Base-by-base conservation (phyloP, 2,113 vertebrate species). In the Cyprinus carpio region DNA sequence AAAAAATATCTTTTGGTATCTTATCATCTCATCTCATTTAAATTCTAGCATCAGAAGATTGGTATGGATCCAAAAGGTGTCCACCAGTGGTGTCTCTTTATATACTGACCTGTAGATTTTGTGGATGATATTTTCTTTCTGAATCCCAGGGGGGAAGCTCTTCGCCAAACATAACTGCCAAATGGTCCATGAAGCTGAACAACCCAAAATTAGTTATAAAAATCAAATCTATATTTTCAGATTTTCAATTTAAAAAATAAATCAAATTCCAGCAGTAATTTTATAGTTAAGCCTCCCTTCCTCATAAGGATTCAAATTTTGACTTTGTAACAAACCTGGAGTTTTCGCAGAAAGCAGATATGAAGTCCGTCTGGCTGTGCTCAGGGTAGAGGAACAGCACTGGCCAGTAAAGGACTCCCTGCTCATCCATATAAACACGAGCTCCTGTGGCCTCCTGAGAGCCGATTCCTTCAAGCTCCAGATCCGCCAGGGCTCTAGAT, bases 381-480 rank as follows among this genome's bases (percentile, higher is more conserved):
- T 99, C 98, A 0, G 98, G 98, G 84, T 99, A 99, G 37, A 99
- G 94, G 76, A 99, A 96, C 65, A 99, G 93, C 31, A 99, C 97
- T 0, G 98, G 98, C 98, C 98, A 99, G 89, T 93, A 94, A 15
- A 99, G 92, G 67, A 20, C 90, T 82, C 96, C 96, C 83, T 96
- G 93, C 34, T 95, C 94, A 84, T 98, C 96, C 15, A 97, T 58
- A 81, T 90, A 94, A 71, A 98, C 96, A 65, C 91, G 93, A 56
- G 95, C 92, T 4, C 96, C 96, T 0, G 58, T 94, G 75, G 90
- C 93, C 74, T 93, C 95, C 87, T 94, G 93, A 10, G 94, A 91
- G 83, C 90, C 88, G 64, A 98, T 91, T 11, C 94, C 93, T 7
- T 96, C 89, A 34, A 96, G 90, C 43, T 89, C 92, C 7, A 96